phyloP scores from a whole-genome alignment of 2,888 invertebrate species.

The Papilio protenor region DNA sequence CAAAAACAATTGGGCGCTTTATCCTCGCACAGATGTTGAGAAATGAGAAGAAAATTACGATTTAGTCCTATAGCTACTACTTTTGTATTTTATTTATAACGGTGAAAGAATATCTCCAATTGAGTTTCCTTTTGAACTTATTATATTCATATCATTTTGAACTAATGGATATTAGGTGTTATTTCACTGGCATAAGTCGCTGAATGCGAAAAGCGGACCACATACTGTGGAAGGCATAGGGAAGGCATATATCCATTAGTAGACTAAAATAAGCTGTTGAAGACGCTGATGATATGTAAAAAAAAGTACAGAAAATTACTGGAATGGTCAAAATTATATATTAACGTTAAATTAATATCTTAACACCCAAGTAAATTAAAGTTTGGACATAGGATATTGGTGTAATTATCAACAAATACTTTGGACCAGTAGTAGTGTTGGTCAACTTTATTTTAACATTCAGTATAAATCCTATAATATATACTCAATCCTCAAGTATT shows the following conservation, averaged over 20 bases:
- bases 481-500: background rate
- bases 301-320: background rate
- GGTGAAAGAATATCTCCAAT: background rate
- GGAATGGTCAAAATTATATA: background rate
- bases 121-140: background rate
- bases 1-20: constrained; percentile 25
- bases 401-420: background rate
- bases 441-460: no score
- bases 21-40: constrained; percentile 20
- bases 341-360: background rate
- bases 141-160: background rate
- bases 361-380: background rate
- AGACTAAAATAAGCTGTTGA: no score
- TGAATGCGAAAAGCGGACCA: background rate
- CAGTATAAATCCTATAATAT: no score
- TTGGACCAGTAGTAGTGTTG: no score
- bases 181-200: background rate
- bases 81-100: background rate
- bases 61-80: background rate
- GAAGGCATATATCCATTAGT: background rate
- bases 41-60: constrained; percentile 18
- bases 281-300: no score
- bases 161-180: no score
- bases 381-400: background rate
- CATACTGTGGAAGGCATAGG: background rate